A percentile compares a stretch with the other conserved stretches of the same genome.
These are phyloP conservation scores for Astur gentilis DNA, from an alignment of 2,113 vertebrate species.

Conservation along the genomic window DNA sequence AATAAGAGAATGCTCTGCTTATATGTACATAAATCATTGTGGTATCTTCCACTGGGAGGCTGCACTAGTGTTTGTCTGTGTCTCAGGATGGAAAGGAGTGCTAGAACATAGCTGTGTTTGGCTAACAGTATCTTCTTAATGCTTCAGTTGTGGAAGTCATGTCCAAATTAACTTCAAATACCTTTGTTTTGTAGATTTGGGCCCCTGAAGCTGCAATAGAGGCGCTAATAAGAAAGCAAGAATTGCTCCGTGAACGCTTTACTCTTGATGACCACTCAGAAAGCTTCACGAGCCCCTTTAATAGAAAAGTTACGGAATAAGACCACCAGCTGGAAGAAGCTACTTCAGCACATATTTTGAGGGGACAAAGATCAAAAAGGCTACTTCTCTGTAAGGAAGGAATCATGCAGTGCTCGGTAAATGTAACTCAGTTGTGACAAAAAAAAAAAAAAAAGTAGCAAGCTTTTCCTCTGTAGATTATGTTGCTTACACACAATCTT, in stretches of 20 bases:
- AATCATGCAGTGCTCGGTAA: not conserved
- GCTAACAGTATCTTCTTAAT: not conserved
- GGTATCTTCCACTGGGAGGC: not conserved
- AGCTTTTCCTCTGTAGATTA: not conserved
- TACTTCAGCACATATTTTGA: not conserved
- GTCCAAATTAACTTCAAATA: not conserved
- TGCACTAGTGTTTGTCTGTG: not conserved
- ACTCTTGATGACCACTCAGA: constrained; percentile 77
- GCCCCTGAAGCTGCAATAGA: constrained; percentile 74
- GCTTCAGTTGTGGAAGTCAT: not conserved
- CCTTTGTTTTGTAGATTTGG: constrained; percentile 76
- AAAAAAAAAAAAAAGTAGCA: not conserved
- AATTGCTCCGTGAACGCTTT: constrained; percentile 63
- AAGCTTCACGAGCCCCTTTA: constrained; percentile 79
- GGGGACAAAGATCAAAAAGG: not conserved
- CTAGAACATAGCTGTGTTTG: not conserved
- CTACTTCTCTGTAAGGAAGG: not conserved
- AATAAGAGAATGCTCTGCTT: not conserved
- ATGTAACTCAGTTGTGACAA: not conserved
- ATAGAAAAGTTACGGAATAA: constrained; percentile 71
- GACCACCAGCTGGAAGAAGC: constrained; percentile 20
- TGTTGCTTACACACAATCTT: not conserved
- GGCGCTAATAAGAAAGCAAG: constrained; percentile 76
- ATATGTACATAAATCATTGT: not conserved
- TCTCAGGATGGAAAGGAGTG: not conserved